Conservation (phyloP, 1,140 invertebrate genomes). For the Megathymus violae region DNA sequence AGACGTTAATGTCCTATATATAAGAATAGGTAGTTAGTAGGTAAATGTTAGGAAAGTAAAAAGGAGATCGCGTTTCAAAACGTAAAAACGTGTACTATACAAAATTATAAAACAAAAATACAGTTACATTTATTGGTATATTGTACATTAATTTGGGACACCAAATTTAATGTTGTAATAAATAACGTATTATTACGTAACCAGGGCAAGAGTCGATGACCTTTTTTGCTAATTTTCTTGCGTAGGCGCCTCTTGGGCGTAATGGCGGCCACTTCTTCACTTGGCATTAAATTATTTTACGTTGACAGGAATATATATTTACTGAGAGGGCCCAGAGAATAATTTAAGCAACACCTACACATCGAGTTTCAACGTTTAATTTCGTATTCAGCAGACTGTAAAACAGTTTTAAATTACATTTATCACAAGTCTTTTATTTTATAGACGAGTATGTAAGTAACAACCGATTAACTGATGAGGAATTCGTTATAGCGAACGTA, state of each 20-base stretch:
- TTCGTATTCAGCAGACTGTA: slow-evolving; percentile 6
- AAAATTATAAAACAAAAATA: no score
- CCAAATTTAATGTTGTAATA: slow-evolving; percentile 14
- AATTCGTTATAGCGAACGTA: no score
- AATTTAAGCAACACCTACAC: slow-evolving; percentile 22
- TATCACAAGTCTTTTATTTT: background rate
- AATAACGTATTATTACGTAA: slow-evolving; percentile 11
- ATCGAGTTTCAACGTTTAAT: slow-evolving; percentile 8
- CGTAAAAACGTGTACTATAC: no score
- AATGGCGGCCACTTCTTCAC: slow-evolving; percentile 11
- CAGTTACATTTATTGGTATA: no score
- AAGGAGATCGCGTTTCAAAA: no score
- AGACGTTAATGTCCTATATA: no score
- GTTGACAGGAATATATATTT: slow-evolving; percentile 11
- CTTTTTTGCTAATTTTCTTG: slow-evolving; percentile 23
- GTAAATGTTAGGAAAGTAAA: no score
- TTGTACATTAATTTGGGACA: no score
- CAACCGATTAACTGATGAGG: no score
- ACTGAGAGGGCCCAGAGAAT: slow-evolving; percentile 10
- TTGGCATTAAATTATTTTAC: slow-evolving; percentile 22
- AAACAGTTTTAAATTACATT: slow-evolving; percentile 7
- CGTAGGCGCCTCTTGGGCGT: slow-evolving; percentile 8
- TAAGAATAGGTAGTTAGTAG: no score
- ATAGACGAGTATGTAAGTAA: no score
- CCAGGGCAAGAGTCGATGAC: slow-evolving; percentile 12